Conservation (phyloP, 2,113 vertebrate genomes). For the Nyctibius bracteatus region DNA sequence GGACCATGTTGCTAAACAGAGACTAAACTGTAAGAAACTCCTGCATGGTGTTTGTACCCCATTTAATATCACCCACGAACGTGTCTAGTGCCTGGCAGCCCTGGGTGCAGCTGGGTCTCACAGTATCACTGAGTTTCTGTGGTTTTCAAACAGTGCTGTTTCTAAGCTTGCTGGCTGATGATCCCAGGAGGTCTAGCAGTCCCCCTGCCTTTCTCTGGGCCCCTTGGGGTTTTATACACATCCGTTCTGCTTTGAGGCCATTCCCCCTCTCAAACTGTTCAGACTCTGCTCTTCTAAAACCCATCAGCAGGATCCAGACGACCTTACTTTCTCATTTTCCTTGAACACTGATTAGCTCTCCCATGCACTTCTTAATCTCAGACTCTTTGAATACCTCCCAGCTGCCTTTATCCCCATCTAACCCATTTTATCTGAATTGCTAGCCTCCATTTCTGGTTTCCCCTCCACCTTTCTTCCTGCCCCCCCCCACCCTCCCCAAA, state of each 20-base stretch:
- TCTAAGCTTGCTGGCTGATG: background rate
- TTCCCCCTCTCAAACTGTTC: background rate
- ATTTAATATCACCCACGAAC: accelerated
- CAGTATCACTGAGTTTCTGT: background rate
- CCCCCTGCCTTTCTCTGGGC: background rate
- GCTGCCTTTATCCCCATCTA: background rate
- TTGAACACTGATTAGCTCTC: background rate
- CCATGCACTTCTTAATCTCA: background rate
- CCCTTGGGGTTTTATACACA: background rate
- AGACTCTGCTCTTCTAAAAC: background rate
- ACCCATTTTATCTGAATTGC: conserved; percentile 10
- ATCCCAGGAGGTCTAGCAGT: background rate
- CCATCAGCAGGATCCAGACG: background rate
- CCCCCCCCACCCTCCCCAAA: background rate
- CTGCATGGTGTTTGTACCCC: background rate
- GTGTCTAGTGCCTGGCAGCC: background rate
- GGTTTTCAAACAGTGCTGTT: background rate
- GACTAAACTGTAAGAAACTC: background rate
- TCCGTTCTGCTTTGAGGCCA: background rate
- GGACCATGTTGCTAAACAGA: background rate
- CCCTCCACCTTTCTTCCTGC: background rate
- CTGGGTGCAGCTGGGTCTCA: background rate
- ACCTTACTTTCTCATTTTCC: background rate
- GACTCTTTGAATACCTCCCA: background rate
- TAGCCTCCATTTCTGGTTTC: background rate